These are phyloP conservation scores for Pachyseris speciosa DNA, from an alignment of 64 coral and sea anemone genomes.

Conservation along the genomic window DNA sequence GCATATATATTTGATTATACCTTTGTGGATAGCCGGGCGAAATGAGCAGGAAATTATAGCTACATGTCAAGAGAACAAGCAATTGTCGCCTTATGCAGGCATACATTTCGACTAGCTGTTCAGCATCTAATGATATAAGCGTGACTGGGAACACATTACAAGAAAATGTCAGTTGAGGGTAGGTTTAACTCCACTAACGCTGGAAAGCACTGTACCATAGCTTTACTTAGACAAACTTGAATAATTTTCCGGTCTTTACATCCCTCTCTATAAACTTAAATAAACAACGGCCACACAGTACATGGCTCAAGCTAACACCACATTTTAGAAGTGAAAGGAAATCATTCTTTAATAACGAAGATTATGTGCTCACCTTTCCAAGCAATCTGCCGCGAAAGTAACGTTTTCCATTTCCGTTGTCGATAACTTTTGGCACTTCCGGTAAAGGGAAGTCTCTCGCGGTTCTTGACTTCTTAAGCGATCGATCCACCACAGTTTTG, in stretches of 20 bases:
- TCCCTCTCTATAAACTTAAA: neutral
- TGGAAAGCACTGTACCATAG: too few relatives aligned
- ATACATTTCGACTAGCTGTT: too few relatives aligned
- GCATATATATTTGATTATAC: too few relatives aligned
- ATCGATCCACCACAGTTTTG: conserved; percentile 32
- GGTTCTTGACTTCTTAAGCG: conserved; percentile 62
- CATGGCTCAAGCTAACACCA: neutral
- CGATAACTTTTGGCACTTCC: conserved; percentile 95
- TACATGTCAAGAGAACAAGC: too few relatives aligned
- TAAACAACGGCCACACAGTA: neutral
- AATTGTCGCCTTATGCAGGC: too few relatives aligned
- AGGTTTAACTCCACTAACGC: too few relatives aligned
- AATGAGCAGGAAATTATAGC: too few relatives aligned
- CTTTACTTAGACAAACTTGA: too few relatives aligned
- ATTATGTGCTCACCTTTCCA: conserved; percentile 92
- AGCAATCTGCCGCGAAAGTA: conserved; percentile 96
- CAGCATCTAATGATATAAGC: too few relatives aligned
- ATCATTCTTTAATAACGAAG: neutral
- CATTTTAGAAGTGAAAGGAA: neutral
- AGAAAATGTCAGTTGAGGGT: too few relatives aligned
- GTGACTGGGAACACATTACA: too few relatives aligned
- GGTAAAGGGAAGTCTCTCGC: conserved; percentile 82
- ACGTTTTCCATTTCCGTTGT: conserved; percentile 86
- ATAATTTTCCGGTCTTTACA: neutral
- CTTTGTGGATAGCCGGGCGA: too few relatives aligned